Evolutionary conservation across 2,113 vertebrate genomes (phyloP), one percentile per base, ranked within the genome.

Genomic region (Proteles cristata): DNA sequence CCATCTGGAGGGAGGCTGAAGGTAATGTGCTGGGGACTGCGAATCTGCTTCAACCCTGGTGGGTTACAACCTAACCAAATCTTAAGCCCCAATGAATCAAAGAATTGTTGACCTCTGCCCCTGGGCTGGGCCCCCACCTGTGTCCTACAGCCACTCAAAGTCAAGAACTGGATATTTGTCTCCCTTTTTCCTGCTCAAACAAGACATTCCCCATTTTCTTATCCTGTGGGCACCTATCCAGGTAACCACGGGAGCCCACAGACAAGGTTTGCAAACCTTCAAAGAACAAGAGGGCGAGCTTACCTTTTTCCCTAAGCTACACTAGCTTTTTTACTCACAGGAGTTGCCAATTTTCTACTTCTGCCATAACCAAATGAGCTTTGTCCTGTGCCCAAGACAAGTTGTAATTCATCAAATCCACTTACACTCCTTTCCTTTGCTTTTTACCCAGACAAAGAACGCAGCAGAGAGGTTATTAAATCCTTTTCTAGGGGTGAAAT

Each of bases 391-490:
- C 87, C 58, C 66, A 97, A 79, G 65, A 94, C 48, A 92, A 82
- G 87, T 73, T 93, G 92, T 96, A 96, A 97, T 98, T 97, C 84
- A 90, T 95, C 92, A 97, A 50, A 95, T 94, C 88, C 48, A 81
- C 92, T 85, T 87, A 50, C 28, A n/a, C 58, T 88, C 26, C 80
- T 88, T 88, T 43, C 33, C 15, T 43, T 97, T 90, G 92, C 93
- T 77, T 96, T 96, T 96, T 82, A 69, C 16, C 63, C 81, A 97
- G 82, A 94, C 83, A 96, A 97, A 97, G 96, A 96, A 79, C 31
- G 45, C 66, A 92, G 87, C 74, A 96, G 90, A 97, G 94, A 96
- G 71, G 39, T 97, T 96, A 94, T 97, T 98, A 98, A 97, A 97
- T 96, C 76, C 71, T 79, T 94, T 96, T 93, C 68, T 90, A 79